These are phyloP conservation scores for Paracyclopina nana DNA, from an alignment of 1,140 invertebrate genomes.

Conservation along the genomic window DNA sequence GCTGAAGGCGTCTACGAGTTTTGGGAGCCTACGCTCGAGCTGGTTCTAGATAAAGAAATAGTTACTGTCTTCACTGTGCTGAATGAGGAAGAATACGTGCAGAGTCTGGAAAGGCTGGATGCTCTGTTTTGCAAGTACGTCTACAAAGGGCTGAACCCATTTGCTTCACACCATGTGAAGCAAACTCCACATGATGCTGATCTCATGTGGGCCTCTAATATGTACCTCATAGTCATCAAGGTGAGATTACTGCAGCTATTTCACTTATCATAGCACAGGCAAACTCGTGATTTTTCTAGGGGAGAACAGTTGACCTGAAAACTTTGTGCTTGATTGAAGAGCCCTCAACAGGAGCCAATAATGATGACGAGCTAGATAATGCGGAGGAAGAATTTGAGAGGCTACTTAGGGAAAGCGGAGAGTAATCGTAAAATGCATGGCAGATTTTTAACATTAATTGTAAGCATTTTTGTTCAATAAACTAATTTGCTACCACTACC, in stretches of 20 bases:
- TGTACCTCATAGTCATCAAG: slow-evolving; percentile 16
- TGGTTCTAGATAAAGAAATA: slow-evolving; percentile 11
- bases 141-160: slow-evolving; percentile 14
- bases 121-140: slow-evolving; percentile 13
- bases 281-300: slow-evolving; percentile 2
- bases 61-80: slow-evolving; percentile 14
- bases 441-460: too few relatives aligned
- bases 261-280: background rate
- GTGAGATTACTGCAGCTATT: slow-evolving; percentile 1
- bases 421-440: too few relatives aligned
- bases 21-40: slow-evolving; percentile 16
- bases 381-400: slow-evolving; percentile 16
- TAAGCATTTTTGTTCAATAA: too few relatives aligned
- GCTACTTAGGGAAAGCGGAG: slow-evolving; percentile 10
- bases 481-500: too few relatives aligned
- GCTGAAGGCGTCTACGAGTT: slow-evolving; percentile 16
- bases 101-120: slow-evolving; percentile 8
- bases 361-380: slow-evolving; percentile 10
- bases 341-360: background rate
- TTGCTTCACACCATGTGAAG: slow-evolving; percentile 11
- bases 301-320: slow-evolving; percentile 14
- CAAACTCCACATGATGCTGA: slow-evolving; percentile 15
- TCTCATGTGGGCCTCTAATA: slow-evolving; percentile 14
- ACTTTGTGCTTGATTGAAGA: slow-evolving; percentile 12
- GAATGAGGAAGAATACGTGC: slow-evolving; percentile 13